Evolutionary conservation across 2,113 vertebrate species (phyloP).

Genomic region (Stegostoma tigrinum): DNA sequence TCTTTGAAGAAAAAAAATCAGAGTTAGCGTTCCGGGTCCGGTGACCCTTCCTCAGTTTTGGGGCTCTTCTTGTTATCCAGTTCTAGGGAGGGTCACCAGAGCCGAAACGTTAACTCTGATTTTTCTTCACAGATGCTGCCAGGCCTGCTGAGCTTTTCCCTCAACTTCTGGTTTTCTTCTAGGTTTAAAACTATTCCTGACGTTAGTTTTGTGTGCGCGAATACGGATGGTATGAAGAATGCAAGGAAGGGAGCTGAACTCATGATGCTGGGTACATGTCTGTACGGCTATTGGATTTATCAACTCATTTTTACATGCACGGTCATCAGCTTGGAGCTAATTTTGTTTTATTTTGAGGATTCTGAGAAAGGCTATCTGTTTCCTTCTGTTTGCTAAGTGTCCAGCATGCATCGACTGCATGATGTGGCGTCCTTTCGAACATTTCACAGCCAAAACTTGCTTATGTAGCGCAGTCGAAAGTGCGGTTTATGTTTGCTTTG

Average conservation of each 20-base stretch:
- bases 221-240: not conserved
- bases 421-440: not conserved
- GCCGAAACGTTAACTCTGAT: too few species aligned
- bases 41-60: too few species aligned
- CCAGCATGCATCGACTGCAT: not conserved
- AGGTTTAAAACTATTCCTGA: not conserved
- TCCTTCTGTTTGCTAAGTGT: not conserved
- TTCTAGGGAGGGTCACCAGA: too few species aligned
- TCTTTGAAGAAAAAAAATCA: too few species aligned
- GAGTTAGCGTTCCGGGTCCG: too few species aligned
- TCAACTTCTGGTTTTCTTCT: too few species aligned
- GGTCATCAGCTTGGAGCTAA: not conserved
- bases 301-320: not conserved
- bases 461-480: not conserved
- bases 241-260: not conserved
- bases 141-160: too few species aligned
- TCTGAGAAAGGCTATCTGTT: not conserved
- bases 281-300: not conserved
- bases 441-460: not conserved
- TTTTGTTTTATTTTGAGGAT: not conserved
- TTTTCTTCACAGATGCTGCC: too few species aligned
- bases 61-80: too few species aligned
- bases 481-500: not conserved
- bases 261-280: not conserved
- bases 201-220: not conserved